phyloP scores from a whole-genome alignment of 2,113 vertebrate species.

The Rhynchopsitta pachyrhyncha region DNA sequence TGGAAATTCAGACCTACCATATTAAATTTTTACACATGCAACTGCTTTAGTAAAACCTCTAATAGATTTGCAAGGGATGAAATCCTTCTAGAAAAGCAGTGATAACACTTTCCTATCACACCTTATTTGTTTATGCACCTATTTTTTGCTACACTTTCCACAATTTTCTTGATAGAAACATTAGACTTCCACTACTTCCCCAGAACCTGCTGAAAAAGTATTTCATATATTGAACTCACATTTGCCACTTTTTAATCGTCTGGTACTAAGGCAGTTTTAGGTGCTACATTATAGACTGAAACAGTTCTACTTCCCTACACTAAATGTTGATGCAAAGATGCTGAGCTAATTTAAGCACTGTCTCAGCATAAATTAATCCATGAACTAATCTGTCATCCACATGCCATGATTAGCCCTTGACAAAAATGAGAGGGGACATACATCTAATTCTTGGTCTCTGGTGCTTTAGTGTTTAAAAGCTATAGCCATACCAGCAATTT shows the following conservation, averaged over 20 bases:
- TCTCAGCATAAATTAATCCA: background rate
- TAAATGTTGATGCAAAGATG: background rate
- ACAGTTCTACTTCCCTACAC: background rate
- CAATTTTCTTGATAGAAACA: background rate
- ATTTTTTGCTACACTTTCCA: background rate
- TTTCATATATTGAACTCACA: background rate
- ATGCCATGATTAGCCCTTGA: background rate
- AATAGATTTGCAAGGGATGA: background rate
- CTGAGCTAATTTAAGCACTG: background rate
- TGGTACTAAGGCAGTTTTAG: background rate
- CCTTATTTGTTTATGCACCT: background rate
- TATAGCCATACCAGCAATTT: background rate
- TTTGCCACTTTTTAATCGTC: background rate
- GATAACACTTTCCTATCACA: background rate
- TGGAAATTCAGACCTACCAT: background rate
- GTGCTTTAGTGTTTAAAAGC: background rate
- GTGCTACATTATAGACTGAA: background rate
- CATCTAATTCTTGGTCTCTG: background rate
- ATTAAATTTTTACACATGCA: background rate
- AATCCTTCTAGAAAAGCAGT: background rate
- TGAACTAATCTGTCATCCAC: background rate
- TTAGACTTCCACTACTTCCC: background rate
- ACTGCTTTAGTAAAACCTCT: background rate
- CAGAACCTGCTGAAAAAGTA: background rate
- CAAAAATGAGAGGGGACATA: background rate